phyloP scores from a whole-genome alignment of 1,140 invertebrate species.

The Venturia canescens region DNA sequence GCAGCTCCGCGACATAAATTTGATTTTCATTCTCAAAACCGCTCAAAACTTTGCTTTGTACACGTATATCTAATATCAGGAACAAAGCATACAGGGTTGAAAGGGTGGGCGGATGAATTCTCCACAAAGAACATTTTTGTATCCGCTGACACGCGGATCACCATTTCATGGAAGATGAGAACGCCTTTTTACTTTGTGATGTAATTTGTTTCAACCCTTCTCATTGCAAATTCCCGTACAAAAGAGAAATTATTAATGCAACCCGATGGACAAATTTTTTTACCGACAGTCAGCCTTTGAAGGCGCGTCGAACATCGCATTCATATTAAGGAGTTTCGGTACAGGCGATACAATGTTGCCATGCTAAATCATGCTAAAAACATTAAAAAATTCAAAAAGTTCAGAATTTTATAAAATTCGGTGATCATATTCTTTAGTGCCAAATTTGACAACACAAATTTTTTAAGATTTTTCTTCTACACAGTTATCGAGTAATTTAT shows the following conservation, averaged over 20 bases:
- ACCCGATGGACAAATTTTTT: background rate
- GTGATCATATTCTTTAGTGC: no score
- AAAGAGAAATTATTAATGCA: background rate
- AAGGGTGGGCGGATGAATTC: background rate
- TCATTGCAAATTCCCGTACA: background rate
- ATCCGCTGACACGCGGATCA: background rate
- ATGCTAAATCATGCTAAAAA: no score
- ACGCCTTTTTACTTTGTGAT: background rate
- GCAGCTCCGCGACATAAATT: conserved; percentile 13
- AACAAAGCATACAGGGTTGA: background rate
- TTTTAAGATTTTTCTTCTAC: no score
- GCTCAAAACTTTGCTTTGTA: background rate
- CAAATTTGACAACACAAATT: no score
- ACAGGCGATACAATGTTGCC: no score
- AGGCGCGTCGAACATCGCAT: background rate
- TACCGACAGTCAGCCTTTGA: background rate
- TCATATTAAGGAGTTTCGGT: no score
- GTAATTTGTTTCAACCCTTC: background rate
- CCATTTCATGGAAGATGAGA: background rate
- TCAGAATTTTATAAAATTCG: no score
- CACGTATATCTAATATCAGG: background rate
- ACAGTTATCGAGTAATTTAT: no score
- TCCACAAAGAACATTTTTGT: background rate
- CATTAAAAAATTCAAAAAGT: no score
- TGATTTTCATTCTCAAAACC: background rate